A percentile compares a stretch with the other conserved stretches of the same genome.
These are phyloP conservation scores for Hemiscyllium ocellatum DNA, from an alignment of 2,113 vertebrate species.

Conservation along the genomic window DNA sequence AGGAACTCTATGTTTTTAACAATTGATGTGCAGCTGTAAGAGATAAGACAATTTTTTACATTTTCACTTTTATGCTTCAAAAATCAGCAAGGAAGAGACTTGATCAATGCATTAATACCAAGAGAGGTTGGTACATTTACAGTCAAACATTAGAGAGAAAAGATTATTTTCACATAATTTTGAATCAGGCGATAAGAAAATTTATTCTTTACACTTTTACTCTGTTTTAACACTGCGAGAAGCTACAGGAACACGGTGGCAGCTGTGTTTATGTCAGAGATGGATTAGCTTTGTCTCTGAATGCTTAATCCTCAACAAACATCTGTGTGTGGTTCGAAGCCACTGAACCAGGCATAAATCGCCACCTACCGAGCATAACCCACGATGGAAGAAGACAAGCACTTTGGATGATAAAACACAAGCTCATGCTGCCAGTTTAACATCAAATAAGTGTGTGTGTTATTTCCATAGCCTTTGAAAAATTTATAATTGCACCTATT, in stretches of 20 bases:
- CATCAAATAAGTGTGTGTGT: conserved; percentile 5
- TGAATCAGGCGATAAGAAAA: neutral
- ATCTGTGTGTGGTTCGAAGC: conserved; percentile 17
- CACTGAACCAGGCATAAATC: conserved; percentile 29
- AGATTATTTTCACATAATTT: neutral
- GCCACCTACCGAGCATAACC: conserved; percentile 25
- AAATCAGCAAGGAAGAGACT: neutral
- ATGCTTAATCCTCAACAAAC: conserved; percentile 31
- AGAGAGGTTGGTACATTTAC: neutral
- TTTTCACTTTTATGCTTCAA: neutral
- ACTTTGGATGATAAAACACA: neutral
- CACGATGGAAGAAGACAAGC: neutral
- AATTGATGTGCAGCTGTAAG: neutral
- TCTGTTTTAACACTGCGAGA: neutral
- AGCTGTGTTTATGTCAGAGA: conserved; percentile 38
- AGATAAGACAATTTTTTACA: neutral
- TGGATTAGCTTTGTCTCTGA: conserved; percentile 31
- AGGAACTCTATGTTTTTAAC: neutral
- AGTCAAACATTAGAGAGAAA: neutral
- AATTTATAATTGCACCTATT: conserved; percentile 25
- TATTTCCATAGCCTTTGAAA: neutral
- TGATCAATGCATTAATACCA: neutral
- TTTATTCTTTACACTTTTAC: neutral
- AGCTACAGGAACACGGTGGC: conserved; percentile 3
- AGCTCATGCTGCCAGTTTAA: conserved; percentile 26